A percentile compares a stretch with the other conserved stretches of the same genome.
These are phyloP conservation scores for Drosophila guanche DNA, from an alignment of 1,140 invertebrate species.

Conservation along the genomic window DNA sequence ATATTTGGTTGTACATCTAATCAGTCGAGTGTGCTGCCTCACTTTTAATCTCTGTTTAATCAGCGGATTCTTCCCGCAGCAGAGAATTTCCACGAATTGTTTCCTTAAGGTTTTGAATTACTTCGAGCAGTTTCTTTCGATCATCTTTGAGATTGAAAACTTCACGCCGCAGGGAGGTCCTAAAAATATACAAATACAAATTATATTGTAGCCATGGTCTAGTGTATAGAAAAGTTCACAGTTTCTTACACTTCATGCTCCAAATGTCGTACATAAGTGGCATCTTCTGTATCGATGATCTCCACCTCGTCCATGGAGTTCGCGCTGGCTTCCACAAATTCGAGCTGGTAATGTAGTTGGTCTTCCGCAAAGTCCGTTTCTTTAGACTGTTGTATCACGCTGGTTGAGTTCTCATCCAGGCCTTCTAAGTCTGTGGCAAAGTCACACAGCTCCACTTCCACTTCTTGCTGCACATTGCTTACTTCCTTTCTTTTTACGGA, in stretches of 20 bases:
- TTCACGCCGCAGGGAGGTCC: slow-evolving; percentile 34
- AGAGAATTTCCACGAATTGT: slow-evolving; percentile 6
- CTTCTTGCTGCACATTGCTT: neutral
- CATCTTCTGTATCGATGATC: slow-evolving; percentile 14
- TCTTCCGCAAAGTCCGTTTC: neutral
- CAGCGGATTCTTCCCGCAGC: neutral
- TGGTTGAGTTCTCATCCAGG: neutral
- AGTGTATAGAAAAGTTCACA: too few species aligned
- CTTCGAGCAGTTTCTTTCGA: slow-evolving; percentile 29
- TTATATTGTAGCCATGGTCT: neutral
- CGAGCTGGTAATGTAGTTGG: slow-evolving; percentile 4
- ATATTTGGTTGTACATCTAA: neutral
- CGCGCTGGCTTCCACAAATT: slow-evolving; percentile 20
- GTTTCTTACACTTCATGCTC: slow-evolving; percentile 44
- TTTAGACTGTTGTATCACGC: neutral
- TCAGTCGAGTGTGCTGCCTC: slow-evolving; percentile 5
- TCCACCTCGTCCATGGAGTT: slow-evolving; percentile 38
- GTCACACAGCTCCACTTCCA: slow-evolving; percentile 21
- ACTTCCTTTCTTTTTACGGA: neutral
- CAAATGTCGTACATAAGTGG: slow-evolving; percentile 40
- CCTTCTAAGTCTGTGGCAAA: neutral
- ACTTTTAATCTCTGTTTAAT: slow-evolving; percentile 9
- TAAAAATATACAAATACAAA: neutral
- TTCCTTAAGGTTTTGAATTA: slow-evolving; percentile 26
- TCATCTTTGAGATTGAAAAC: slow-evolving; percentile 43